A percentile compares a stretch with the other conserved stretches of the same genome.
Conservation (phyloP, 2,797 vertebrate species). For the Parambassis ranga region DNA sequence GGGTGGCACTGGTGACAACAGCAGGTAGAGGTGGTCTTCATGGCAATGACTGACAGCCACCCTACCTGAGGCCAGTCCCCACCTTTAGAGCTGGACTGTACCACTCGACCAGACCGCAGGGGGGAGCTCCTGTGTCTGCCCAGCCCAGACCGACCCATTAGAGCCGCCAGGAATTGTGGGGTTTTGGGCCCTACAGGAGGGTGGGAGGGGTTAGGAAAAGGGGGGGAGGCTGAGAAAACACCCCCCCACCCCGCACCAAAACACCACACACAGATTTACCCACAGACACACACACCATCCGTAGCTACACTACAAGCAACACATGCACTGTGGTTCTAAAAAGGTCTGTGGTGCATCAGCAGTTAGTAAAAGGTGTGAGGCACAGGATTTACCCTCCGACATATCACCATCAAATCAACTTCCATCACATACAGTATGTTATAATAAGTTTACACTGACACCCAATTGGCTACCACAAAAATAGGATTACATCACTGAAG, state of each 20-base stretch:
- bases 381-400: slow-evolving; percentile 26
- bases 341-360: slow-evolving; percentile 9
- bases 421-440: not conserved
- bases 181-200: slow-evolving; percentile 77
- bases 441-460: no score
- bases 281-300: slow-evolving; percentile 31
- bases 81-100: slow-evolving; percentile 84
- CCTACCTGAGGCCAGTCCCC: slow-evolving; percentile 84
- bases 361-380: slow-evolving; percentile 45
- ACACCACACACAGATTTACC: slow-evolving; percentile 50
- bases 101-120: slow-evolving; percentile 76
- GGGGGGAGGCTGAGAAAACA: slow-evolving; percentile 65
- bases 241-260: slow-evolving; percentile 44
- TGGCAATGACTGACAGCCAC: slow-evolving; percentile 80
- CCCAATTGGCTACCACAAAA: not conserved
- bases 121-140: slow-evolving; percentile 82
- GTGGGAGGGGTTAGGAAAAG: slow-evolving; percentile 65
- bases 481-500: not conserved
- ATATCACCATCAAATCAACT: slow-evolving; percentile 18
- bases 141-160: slow-evolving; percentile 82
- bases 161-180: slow-evolving; percentile 81
- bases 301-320: slow-evolving; percentile 27
- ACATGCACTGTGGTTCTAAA: slow-evolving; percentile 45
- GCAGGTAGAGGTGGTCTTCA: slow-evolving; percentile 75
- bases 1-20: slow-evolving; percentile 56